Base-by-base conservation (phyloP, 2,797 vertebrate genomes). In the Alauda arvensis region DNA sequence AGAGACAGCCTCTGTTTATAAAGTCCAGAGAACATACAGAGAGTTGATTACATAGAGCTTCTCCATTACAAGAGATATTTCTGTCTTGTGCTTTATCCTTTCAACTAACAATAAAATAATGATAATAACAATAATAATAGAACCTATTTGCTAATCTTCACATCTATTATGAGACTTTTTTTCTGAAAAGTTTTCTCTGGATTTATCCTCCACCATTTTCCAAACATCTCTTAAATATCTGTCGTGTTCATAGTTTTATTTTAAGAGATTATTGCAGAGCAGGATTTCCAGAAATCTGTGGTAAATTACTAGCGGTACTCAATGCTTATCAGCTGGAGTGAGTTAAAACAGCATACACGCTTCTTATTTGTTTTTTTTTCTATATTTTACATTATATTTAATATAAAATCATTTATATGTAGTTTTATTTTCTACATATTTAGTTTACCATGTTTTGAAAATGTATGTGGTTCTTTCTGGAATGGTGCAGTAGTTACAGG, bases 211-310 rank as follows among this genome's bases (percentile, higher is more conserved):
- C 7, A 70, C 21, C 65, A 19, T 77, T 68, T 85, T 69, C 25
- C 60, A 45, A 83, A 57, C 20, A 34, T 55, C 39, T 68, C 84
- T 72, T 65, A 72, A 48, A 5, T 33, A n/a, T 34, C 49, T 88
- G 28, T 62, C 6, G 6, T 70, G 42, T 68, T 60, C 37, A 20
- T 24, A 37, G 31, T n/a, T 88, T 90, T 61, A 63, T 81, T 85
- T 90, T 86, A 81, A 62, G 62, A 78, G 3, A 10, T 89, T 78
- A 52, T 16, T 46, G 11, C 39, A 88, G 42, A 43, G 14, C 23
- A 46, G 24, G 21, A 81, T 85, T 83, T 94, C 79, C 33, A 75
- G 60, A 93, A 85, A 77, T 89, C 56, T 79, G 19, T 63, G 68
- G 18, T 62, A 90, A 81, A 72, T 78, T 88, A 68, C 42, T 49